Percentiles rank a stretch among this genome's conserved stretches.
phyloP scores from a whole-genome alignment of 2,797 vertebrate genomes.

The Sciurus carolinensis region DNA sequence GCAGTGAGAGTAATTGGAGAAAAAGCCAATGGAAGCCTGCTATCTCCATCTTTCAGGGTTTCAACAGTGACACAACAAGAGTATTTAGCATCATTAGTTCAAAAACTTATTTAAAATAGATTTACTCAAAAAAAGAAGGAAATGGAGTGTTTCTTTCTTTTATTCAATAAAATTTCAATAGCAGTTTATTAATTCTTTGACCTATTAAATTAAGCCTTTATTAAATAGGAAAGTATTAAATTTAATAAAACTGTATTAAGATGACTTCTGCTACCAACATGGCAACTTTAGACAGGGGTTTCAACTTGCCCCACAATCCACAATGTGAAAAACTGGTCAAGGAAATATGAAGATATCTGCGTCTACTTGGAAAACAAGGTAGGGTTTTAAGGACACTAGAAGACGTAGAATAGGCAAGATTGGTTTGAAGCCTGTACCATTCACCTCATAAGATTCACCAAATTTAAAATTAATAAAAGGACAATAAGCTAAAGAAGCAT shows the following conservation, averaged over 20 bases:
- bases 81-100: not conserved
- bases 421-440: slow-evolving; percentile 4
- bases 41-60: not conserved
- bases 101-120: not conserved
- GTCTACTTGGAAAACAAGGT: not conserved
- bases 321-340: not conserved
- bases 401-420: not conserved
- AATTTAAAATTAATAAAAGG: slow-evolving; percentile 8
- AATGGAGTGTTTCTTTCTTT: slow-evolving; percentile 19
- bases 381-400: not conserved
- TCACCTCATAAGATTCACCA: not conserved
- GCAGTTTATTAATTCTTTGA: not conserved
- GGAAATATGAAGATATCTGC: not conserved
- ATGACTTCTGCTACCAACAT: not conserved
- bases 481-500: not conserved
- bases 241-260: not conserved
- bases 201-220: not conserved
- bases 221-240: not conserved
- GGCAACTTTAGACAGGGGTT: not conserved
- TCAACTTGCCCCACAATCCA: not conserved
- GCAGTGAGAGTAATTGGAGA: not conserved
- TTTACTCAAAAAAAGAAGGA: not conserved
- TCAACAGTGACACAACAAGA: not conserved
- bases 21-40: not conserved
- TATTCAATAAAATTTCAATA: not conserved